Base-by-base conservation (phyloP, 2,888 invertebrate species). In the Latrodectus hesperus region DNA sequence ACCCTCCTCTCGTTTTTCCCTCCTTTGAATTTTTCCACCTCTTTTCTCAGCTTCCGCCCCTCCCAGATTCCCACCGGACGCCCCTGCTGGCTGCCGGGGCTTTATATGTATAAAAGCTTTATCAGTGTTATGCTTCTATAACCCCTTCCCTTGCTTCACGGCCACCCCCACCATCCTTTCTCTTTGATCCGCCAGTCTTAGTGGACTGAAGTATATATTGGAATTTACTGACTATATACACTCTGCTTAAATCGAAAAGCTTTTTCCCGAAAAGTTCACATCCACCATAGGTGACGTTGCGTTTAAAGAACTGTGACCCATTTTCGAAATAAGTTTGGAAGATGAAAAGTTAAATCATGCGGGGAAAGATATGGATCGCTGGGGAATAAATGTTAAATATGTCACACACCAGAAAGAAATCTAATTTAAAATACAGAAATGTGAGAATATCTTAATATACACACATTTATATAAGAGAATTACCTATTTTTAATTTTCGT, bases 131-230 rank as follows among this genome's bases (percentile, higher is more conserved):
- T 74, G 81, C 67, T 49, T 52, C 16, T 22, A 67, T 67, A 67
- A 26, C 70, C 22, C 74, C 75, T 14, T 38, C 38, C 26, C 67
- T 73, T n/a, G 60, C 81, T 87, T 65, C 71, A 16, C 11, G 6
- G 10, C 60, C 60, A 60, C 60, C 60, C 60, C 60, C 11, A 60
- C n/a, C n/a, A 16, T n/a, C 60, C n/a, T n/a, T 60, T 77, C 38
- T 17, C 81, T 76, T 53, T 87, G 72, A 81, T 87, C 81, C 81
- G 51, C 60, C 49, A 81, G 86, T 77, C 81, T 87, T 86, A 86
- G 80, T 80, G 80, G 75, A 74, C 78, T 65, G 17, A 60, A 60
- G 60, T 60, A n/a, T 60, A 60, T 60, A 60, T 60, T 60, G 60
- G 60, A 60, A 60, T 60, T 60, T 60, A 12, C 60, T 16, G 60